Percentiles rank a stretch among this genome's conserved stretches.
Evolutionary conservation across 2,113 vertebrate species (phyloP).

Genomic region (Vulpes vulpes): DNA sequence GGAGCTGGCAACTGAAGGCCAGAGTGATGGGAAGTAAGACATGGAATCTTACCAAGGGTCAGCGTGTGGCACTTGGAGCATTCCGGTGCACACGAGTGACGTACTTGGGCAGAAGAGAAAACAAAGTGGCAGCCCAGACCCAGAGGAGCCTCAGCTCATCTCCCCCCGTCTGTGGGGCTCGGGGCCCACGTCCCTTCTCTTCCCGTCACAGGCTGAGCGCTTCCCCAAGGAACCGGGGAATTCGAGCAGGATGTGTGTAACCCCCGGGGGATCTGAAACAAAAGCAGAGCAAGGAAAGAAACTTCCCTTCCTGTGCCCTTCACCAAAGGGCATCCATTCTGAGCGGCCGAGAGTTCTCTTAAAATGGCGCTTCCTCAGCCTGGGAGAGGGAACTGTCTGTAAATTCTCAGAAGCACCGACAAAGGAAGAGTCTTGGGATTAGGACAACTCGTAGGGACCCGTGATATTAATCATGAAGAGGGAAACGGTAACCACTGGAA

Average conservation of each 20-base stretch:
- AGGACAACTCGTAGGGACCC: neutral
- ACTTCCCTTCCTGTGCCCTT: slow-evolving; percentile 69
- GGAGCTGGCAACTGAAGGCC: neutral
- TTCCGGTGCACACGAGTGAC: neutral
- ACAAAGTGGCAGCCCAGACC: neutral
- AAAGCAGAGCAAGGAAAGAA: slow-evolving; percentile 76
- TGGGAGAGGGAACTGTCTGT: slow-evolving; percentile 21
- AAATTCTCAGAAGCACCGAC: slow-evolving; percentile 74
- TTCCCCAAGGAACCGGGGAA: slow-evolving; percentile 68
- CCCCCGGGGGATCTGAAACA: slow-evolving; percentile 61
- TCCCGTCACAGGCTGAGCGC: slow-evolving; percentile 46
- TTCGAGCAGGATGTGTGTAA: slow-evolving; percentile 74
- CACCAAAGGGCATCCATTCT: slow-evolving; percentile 65
- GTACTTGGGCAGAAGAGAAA: neutral
- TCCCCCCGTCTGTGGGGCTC: neutral
- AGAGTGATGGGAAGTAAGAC: slow-evolving; percentile 18
- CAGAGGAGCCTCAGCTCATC: neutral
- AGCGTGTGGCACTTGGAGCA: neutral
- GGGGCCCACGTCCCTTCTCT: neutral
- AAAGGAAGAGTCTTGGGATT: slow-evolving; percentile 60
- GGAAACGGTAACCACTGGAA: slow-evolving; percentile 70
- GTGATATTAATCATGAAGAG: slow-evolving; percentile 48
- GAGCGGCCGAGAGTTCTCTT: slow-evolving; percentile 63
- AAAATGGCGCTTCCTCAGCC: slow-evolving; percentile 67
- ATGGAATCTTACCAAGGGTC: slow-evolving; percentile 42